Evolutionary conservation across 2,888 invertebrate species (phyloP), one percentile per base, ranked within the genome.

Genomic region (Ctena decussata): DNA sequence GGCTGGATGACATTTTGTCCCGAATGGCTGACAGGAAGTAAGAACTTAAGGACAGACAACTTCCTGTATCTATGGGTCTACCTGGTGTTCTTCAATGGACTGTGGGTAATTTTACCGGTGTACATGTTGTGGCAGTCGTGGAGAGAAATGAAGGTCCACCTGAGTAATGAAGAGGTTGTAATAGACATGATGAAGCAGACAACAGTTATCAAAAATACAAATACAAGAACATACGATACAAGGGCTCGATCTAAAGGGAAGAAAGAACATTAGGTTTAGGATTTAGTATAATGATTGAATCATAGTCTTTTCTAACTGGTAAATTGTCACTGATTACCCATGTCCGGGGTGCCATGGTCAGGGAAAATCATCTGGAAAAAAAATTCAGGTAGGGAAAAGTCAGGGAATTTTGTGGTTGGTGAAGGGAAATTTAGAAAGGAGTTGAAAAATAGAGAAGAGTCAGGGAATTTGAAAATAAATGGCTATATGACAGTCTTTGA

Each of bases 1-100:
- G 95, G 95, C 72, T 95, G 95, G 95, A 95, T 95, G 94, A 95
- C 95, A 11, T 95, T 95, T 86, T 92, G 92, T 75, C 95, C 95
- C 0, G 95, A 95, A 49, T 93, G 94, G 94, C 77, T 95, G 85
- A 91, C 90, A 15, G 94, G 95, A 35, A 94, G 92, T 80, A 90
- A 87, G 3, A 93, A 91, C 78, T 92, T 95, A 57, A 87, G 82
- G 37, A 95, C 94, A 0, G 89, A 91, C 80, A 94, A 93, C 90
- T 84, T 86, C 49, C 87, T 95, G 70, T 91, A 92, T 80, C 87
- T 95, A 53, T 95, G 95, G 95, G 90, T 95, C 11, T 95, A 95
- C 86, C 92, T 95, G 21, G 89, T 95, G 30, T 95, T 95, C 92
- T 95, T 94, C 87, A 95, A 95, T 86, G 92, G 90, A n/a, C 79